phyloP scores from a whole-genome alignment of 2,797 vertebrate genomes.

The Pteropus rufus region DNA sequence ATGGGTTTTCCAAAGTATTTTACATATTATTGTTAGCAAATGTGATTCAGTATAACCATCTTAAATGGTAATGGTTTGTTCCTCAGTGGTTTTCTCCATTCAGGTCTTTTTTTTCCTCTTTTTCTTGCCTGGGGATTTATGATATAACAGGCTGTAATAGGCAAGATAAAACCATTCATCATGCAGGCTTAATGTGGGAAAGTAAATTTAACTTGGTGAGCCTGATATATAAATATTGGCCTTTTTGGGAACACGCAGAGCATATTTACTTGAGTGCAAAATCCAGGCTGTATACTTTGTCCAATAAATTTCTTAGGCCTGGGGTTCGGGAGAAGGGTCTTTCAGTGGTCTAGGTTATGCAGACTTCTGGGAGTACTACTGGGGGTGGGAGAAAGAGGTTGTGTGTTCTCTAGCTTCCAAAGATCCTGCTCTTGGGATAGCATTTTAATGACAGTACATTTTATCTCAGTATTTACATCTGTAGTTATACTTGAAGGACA shows the following conservation, averaged over 20 bases:
- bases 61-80: conserved; percentile 55
- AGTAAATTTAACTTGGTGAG: conserved; percentile 74
- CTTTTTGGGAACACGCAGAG: conserved; percentile 62
- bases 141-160: conserved; percentile 69
- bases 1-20: conserved; percentile 48
- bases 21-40: conserved; percentile 62
- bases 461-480: background rate
- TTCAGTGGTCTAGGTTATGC: background rate
- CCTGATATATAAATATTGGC: conserved; percentile 72
- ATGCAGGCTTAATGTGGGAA: conserved; percentile 66
- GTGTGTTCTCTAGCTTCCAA: background rate
- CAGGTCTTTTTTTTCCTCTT: background rate
- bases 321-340: background rate
- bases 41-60: conserved; percentile 40
- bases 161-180: conserved; percentile 75
- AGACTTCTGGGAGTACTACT: background rate
- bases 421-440: background rate
- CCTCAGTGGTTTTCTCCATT: conserved; percentile 49
- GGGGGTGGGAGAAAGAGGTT: background rate
- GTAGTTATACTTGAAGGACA: background rate
- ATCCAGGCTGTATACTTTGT: conserved; percentile 30
- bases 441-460: background rate
- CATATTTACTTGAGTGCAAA: conserved; percentile 62
- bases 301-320: conserved; percentile 37
- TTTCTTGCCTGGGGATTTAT: conserved; percentile 63